Conservation (phyloP, 2,797 vertebrate genomes). For the Etheostoma nigrum region DNA sequence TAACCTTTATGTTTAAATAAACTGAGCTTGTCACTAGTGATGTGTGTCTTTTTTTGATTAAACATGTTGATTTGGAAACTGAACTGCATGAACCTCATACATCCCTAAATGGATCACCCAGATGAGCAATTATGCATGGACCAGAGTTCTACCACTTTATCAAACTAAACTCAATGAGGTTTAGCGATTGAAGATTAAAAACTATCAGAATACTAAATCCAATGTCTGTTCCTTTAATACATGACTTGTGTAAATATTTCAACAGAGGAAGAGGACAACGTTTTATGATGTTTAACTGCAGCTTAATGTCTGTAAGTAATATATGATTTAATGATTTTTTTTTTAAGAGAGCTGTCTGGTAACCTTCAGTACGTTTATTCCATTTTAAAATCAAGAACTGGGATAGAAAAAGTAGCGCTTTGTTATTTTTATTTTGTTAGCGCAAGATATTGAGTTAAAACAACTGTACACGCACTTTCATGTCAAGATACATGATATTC, state of each 20-base stretch:
- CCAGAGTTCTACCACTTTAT: not conserved
- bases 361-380: conserved; percentile 32
- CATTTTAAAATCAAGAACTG: conserved; percentile 7
- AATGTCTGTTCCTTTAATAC: not conserved
- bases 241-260: not conserved
- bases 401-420: not conserved
- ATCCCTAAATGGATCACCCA: not conserved
- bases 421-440: not conserved
- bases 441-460: conserved; percentile 7
- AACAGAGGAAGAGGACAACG: not conserved
- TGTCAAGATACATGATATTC: conserved; percentile 4
- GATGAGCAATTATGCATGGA: not conserved
- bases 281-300: not conserved
- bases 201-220: not conserved
- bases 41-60: not conserved
- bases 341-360: not conserved
- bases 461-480: not conserved
- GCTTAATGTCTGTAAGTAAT: not conserved
- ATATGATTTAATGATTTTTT: not conserved
- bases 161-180: not conserved
- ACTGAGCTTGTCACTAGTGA: not conserved
- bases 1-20: not conserved
- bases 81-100: not conserved
- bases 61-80: not conserved
- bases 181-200: too few relatives aligned